Evolutionary conservation across 2,888 invertebrate species (phyloP).

Genomic region (Dexiosoma caninum): DNA sequence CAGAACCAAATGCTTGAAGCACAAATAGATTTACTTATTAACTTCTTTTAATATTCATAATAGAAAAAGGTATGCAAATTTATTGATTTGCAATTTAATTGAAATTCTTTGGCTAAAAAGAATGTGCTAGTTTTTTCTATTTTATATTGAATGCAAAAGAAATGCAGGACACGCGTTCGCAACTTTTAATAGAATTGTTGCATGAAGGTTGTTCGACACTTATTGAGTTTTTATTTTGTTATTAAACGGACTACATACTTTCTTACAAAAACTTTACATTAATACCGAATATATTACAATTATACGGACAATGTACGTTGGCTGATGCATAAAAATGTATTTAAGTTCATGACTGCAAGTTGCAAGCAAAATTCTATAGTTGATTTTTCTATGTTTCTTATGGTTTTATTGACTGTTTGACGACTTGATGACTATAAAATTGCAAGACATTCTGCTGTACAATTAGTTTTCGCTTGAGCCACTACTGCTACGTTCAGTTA

Average conservation of each 20-base stretch:
- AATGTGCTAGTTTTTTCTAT: conserved; percentile 1
- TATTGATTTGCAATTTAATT: conserved; percentile 22
- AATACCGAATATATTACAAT: neutral
- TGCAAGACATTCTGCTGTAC: neutral
- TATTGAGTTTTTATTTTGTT: conserved; percentile 52
- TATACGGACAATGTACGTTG: neutral
- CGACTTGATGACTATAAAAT: conserved; percentile 18
- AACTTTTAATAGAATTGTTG: conserved; percentile 54
- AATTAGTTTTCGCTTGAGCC: neutral
- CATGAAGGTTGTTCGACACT: conserved; percentile 33
- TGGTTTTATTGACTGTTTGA: conserved; percentile 25
- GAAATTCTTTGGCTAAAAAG: neutral
- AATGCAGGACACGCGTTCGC: conserved; percentile 51
- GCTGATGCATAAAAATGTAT: neutral
- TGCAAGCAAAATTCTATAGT: neutral
- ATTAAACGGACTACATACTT: conserved; percentile 40
- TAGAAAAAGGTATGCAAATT: neutral
- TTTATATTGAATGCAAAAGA: conserved; percentile 26
- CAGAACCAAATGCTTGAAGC: too few species aligned
- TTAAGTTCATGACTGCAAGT: conserved; percentile 9
- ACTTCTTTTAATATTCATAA: neutral
- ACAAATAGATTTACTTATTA: too few species aligned
- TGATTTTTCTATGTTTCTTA: conserved; percentile 15
- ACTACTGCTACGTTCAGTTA: neutral
- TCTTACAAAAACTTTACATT: conserved; percentile 14